phyloP scores from a whole-genome alignment of 2,888 invertebrate species.

The Gasteruption jaculator region DNA sequence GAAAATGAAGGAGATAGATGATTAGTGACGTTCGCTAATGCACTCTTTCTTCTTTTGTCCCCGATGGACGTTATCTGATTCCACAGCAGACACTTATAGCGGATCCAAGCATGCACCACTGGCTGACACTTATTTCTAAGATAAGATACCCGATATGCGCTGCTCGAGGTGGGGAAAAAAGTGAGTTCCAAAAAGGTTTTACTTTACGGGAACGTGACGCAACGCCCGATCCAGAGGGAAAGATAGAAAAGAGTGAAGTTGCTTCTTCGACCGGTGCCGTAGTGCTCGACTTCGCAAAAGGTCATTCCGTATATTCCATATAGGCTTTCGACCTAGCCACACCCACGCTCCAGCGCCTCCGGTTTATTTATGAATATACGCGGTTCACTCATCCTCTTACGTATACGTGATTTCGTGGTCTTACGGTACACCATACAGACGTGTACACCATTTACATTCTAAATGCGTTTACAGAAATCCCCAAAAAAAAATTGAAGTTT shows the following conservation, averaged over 20 bases:
- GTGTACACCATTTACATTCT: conserved; percentile 3
- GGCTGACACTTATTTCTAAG: conserved; percentile 19
- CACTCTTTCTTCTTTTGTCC: conserved; percentile 40
- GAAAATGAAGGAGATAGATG: conserved; percentile 34
- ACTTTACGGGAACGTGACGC: too few relatives aligned
- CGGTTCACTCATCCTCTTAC: conserved; percentile 16
- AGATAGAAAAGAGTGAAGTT: conserved; percentile 3
- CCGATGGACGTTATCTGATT: conserved; percentile 35
- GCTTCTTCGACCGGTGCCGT: neutral
- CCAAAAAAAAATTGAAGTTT: too few relatives aligned
- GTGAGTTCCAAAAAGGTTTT: conserved; percentile 21
- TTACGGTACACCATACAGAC: too few relatives aligned
- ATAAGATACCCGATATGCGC: conserved; percentile 22
- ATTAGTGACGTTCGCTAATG: conserved; percentile 42
- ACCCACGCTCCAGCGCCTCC: conserved; percentile 30
- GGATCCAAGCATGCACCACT: too few relatives aligned
- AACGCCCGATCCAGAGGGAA: conserved; percentile 3
- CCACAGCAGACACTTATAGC: conserved; percentile 20
- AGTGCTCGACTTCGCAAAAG: conserved; percentile 14
- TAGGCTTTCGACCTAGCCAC: conserved; percentile 29
- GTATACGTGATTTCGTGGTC: too few relatives aligned
- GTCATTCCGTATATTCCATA: conserved; percentile 24
- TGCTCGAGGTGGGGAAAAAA: conserved; percentile 22
- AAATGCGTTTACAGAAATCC: too few relatives aligned
- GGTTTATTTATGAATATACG: conserved; percentile 31